These are phyloP conservation scores for Embiotoca jacksoni DNA, from an alignment of 2,113 vertebrate genomes.

Conservation along the genomic window DNA sequence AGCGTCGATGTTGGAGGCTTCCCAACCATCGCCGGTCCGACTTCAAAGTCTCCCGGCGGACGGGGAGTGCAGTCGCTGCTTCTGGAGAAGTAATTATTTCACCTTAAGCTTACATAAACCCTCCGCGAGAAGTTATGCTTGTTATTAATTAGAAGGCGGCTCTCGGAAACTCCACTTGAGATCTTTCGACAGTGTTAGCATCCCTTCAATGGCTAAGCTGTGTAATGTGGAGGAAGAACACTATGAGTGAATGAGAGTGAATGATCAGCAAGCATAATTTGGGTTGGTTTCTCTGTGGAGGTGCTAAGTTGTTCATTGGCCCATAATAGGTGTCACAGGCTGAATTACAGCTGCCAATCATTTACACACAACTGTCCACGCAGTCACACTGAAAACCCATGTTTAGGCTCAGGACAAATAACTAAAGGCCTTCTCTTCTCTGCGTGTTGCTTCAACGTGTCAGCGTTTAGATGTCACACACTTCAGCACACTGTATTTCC, in stretches of 20 bases:
- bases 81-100: conserved; percentile 57
- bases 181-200: conserved; percentile 59
- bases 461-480: conserved; percentile 48
- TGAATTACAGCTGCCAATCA: conserved; percentile 76
- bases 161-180: conserved; percentile 58
- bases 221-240: conserved; percentile 35
- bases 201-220: conserved; percentile 71
- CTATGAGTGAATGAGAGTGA: conserved; percentile 68
- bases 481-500: conserved; percentile 28
- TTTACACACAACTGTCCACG: conserved; percentile 57
- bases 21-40: conserved; percentile 32
- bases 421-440: conserved; percentile 30
- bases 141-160: conserved; percentile 68
- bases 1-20: conserved; percentile 28
- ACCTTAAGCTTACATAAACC: conserved; percentile 64
- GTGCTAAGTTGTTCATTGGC: conserved; percentile 72
- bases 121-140: conserved; percentile 55
- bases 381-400: conserved; percentile 9
- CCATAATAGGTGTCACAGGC: conserved; percentile 76
- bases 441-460: conserved; percentile 36
- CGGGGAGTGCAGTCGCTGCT: conserved; percentile 18
- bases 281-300: conserved; percentile 61
- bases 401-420: conserved; percentile 20
- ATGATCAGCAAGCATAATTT: conserved; percentile 75
- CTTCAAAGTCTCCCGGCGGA: conserved; percentile 61